Conservation (phyloP, 1,140 invertebrate genomes). For the Bombyx mandarina region DNA sequence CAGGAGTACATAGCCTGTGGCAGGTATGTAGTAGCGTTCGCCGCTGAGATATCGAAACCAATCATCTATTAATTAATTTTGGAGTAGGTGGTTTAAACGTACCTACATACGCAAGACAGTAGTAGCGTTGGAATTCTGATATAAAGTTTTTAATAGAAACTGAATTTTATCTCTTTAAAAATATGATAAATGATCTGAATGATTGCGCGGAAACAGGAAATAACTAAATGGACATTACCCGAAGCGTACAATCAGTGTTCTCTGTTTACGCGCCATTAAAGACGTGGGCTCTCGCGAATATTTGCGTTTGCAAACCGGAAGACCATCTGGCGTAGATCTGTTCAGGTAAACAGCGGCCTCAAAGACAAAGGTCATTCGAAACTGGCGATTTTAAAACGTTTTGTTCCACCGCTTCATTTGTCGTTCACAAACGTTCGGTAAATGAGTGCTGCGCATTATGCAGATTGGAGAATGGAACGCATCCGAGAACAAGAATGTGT, state of each 20-base stretch:
- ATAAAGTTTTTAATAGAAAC: background rate
- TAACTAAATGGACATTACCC: conserved; percentile 15
- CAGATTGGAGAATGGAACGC: conserved; percentile 38
- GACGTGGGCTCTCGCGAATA: conserved; percentile 29
- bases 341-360: conserved; percentile 8
- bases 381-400: conserved; percentile 25
- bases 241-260: conserved; percentile 23
- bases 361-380: conserved; percentile 14
- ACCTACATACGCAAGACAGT: conserved; percentile 1
- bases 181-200: too few relatives aligned
- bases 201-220: conserved; percentile 5
- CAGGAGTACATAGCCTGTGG: too few relatives aligned
- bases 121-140: background rate
- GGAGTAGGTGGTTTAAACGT: conserved; percentile 8
- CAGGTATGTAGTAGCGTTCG: conserved; percentile 8
- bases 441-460: conserved; percentile 54
- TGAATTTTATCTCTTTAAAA: too few relatives aligned
- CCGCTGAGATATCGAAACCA: conserved; percentile 21
- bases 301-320: conserved; percentile 22
- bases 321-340: conserved; percentile 9
- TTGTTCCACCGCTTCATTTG: conserved; percentile 44
- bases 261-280: conserved; percentile 45
- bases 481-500: conserved; percentile 13
- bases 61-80: conserved; percentile 35
- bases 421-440: conserved; percentile 44